Conservation (phyloP, 2,797 vertebrate species). For the Gila robusta region DNA sequence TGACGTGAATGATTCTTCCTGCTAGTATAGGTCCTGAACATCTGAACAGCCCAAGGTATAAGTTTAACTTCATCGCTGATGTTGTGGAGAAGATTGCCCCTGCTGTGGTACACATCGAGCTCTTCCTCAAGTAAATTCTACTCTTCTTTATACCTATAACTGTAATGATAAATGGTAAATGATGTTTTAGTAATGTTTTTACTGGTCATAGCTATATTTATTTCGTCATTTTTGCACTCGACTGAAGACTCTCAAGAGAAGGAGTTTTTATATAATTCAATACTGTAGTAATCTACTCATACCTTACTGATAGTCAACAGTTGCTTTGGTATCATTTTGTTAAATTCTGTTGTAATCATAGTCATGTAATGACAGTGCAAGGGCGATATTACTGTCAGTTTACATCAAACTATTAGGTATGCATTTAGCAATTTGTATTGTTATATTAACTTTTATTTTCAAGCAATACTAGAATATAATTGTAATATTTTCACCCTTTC, state of each 20-base stretch:
- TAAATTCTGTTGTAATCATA: not conserved
- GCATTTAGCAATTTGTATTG: not conserved
- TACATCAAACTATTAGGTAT: not conserved
- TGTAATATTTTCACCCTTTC: not conserved
- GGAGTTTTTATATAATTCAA: not conserved
- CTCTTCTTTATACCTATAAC: not conserved
- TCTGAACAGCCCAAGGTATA: conserved; percentile 88
- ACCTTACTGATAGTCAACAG: not conserved
- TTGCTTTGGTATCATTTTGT: not conserved
- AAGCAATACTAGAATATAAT: not conserved
- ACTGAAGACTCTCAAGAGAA: not conserved
- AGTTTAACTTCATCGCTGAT: conserved; percentile 97
- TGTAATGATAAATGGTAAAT: not conserved
- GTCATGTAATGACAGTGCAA: not conserved
- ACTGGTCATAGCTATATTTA: not conserved
- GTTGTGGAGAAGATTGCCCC: conserved; percentile 96
- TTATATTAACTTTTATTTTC: not conserved
- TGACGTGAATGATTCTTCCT: conserved; percentile 73
- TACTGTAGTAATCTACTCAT: not conserved
- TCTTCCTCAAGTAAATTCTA: conserved; percentile 87
- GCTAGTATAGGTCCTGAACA: conserved; percentile 87
- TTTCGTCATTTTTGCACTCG: not conserved
- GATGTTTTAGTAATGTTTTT: not conserved
- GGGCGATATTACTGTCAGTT: not conserved
- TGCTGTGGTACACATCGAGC: conserved; percentile 93